A percentile compares a stretch with the other conserved stretches of the same genome.
Evolutionary conservation across 2,113 vertebrate species (phyloP).

Genomic region (Mesembrinibis cayennensis): DNA sequence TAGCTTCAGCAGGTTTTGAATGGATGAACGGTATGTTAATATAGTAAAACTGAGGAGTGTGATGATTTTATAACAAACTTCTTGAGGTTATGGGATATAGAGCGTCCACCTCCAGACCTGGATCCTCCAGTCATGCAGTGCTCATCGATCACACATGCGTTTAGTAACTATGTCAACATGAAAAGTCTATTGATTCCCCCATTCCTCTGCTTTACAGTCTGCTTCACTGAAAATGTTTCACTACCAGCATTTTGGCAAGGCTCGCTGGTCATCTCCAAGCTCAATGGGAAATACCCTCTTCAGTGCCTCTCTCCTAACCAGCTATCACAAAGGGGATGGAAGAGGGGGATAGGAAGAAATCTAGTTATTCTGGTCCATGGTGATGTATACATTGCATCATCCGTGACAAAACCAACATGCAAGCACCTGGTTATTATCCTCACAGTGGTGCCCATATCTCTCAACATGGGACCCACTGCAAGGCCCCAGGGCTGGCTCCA

Average conservation of each 20-base stretch:
- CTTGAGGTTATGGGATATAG: background rate
- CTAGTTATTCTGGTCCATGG: background rate
- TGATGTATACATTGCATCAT: background rate
- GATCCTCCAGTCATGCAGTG: background rate
- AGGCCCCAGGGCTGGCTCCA: background rate
- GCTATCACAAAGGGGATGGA: too few relatives aligned
- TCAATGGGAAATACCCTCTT: background rate
- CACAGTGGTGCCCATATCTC: too few relatives aligned
- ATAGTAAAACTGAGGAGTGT: background rate
- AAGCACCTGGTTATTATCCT: background rate
- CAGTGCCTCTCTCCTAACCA: background rate
- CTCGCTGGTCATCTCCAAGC: background rate
- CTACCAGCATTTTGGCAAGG: background rate
- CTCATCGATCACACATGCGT: fast-evolving
- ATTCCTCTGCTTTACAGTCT: background rate
- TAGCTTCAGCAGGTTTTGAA: background rate
- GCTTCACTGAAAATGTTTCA: background rate
- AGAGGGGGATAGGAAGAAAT: background rate
- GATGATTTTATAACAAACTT: background rate
- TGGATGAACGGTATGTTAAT: fast-evolving
- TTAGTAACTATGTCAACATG: background rate
- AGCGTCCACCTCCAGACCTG: background rate
- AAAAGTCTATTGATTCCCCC: background rate
- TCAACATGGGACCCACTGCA: fast-evolving
- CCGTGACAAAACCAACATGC: background rate